Evolutionary conservation across 1,140 invertebrate genomes (phyloP).

Genomic region (Cydia amplana): DNA sequence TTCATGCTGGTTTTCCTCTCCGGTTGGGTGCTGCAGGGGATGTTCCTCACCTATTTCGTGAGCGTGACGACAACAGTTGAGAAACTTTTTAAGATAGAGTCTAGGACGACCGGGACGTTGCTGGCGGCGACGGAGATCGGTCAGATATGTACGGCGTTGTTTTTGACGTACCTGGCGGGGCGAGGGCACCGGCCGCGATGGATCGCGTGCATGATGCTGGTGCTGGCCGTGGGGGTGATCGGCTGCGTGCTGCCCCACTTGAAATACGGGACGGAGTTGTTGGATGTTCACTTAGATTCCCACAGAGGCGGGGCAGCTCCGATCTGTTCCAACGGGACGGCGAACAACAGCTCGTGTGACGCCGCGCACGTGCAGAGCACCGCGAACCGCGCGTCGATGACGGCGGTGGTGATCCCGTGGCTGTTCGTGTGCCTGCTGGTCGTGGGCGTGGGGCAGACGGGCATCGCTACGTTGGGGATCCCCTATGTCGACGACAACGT

Average conservation of each 20-base stretch:
- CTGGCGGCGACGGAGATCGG: constrained; percentile 97
- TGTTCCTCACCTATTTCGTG: constrained; percentile 97
- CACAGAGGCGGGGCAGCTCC: constrained; percentile 75
- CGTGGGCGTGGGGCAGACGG: constrained; percentile 95
- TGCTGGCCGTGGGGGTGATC: constrained; percentile 93
- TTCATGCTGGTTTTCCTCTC: constrained; percentile 94
- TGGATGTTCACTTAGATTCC: constrained; percentile 82
- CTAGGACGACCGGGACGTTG: constrained; percentile 95
- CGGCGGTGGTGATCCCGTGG: constrained; percentile 89
- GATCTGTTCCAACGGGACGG: constrained; percentile 52
- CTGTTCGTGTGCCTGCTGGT: constrained; percentile 93
- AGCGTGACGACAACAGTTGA: constrained; percentile 98
- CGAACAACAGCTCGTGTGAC: constrained; percentile 52
- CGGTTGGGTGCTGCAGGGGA: constrained; percentile 94
- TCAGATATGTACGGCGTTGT: constrained; percentile 92
- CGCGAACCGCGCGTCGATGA: constrained; percentile 86
- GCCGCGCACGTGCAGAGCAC: constrained; percentile 64
- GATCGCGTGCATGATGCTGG: constrained; percentile 96
- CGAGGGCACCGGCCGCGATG: constrained; percentile 96
- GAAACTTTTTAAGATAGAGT: constrained; percentile 97
- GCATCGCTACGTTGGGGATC: constrained; percentile 95
- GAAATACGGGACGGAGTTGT: constrained; percentile 87
- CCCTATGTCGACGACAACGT: constrained; percentile 97
- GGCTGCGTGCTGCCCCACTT: constrained; percentile 92
- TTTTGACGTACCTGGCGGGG: constrained; percentile 96